Evolutionary conservation across 1,140 invertebrate genomes (phyloP).

Genomic region (Pseudachorutes palmiensis): DNA sequence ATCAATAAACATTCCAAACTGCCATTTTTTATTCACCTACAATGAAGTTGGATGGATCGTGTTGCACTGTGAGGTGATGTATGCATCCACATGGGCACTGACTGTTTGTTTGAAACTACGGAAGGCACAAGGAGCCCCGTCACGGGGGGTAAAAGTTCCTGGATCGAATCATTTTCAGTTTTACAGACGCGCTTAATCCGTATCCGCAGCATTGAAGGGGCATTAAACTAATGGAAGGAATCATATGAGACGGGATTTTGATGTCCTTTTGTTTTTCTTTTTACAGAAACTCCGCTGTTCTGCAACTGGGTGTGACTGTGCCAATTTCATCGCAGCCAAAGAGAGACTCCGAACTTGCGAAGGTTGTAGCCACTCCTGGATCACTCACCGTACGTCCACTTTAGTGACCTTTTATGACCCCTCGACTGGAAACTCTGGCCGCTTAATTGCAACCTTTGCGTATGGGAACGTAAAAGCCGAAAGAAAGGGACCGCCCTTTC

Average conservation of each 20-base stretch:
- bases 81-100: slow-evolving; percentile 1
- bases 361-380: slow-evolving; percentile 17
- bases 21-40: not conserved
- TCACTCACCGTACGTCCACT: slow-evolving; percentile 11
- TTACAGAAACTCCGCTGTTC: slow-evolving; percentile 22
- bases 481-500: too few relatives aligned
- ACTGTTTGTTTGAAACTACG: not conserved
- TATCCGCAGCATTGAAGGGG: not conserved
- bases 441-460: not conserved
- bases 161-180: not conserved
- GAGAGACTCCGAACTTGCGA: slow-evolving; percentile 8
- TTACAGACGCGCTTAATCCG: too few relatives aligned
- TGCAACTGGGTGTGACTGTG: slow-evolving; percentile 12
- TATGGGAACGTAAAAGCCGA: too few relatives aligned
- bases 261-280: slow-evolving; percentile 6
- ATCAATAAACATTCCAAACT: not conserved
- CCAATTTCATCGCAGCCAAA: slow-evolving; percentile 17
- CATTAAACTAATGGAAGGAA: not conserved
- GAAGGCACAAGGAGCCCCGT: not conserved
- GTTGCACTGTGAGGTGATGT: not conserved
- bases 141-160: not conserved
- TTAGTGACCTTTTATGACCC: not conserved
- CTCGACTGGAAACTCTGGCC: not conserved
- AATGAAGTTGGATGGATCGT: not conserved
- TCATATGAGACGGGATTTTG: not conserved